Percentiles rank a stretch among this genome's conserved stretches.
Evolutionary conservation across 37 sponge, comb jelly and placozoan species (phyloP).

Genomic region (Theonella swinhoei): DNA sequence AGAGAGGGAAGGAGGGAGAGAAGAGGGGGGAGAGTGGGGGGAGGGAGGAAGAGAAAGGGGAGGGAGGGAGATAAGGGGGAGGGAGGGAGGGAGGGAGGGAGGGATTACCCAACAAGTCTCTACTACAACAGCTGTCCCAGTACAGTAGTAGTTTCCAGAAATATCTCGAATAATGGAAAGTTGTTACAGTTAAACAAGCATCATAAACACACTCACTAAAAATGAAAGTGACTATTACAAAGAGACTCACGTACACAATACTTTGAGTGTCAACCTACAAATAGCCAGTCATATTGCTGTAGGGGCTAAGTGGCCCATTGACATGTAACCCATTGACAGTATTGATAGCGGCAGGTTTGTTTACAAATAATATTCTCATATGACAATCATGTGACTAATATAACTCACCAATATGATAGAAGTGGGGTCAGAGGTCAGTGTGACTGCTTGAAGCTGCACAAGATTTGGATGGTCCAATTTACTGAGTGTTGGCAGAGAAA

Average conservation of each 20-base stretch:
- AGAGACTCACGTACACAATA: neutral
- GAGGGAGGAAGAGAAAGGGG: neutral
- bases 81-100: neutral
- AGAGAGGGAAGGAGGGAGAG: neutral
- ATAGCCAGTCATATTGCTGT: no score
- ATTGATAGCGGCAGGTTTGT: no score
- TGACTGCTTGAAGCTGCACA: slow-evolving; percentile 56
- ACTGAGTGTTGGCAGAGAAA: slow-evolving; percentile 55
- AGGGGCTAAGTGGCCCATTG: no score
- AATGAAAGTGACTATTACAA: neutral
- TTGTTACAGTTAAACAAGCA: no score
- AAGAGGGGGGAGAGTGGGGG: neutral
- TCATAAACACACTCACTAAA: neutral
- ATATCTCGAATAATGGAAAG: no score
- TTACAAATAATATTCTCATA: neutral
- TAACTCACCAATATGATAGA: slow-evolving; percentile 71
- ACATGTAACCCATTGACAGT: no score
- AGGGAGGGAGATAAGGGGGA: neutral
- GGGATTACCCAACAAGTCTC: no score
- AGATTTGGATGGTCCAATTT: slow-evolving; percentile 69
- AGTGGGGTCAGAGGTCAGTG: slow-evolving; percentile 70
- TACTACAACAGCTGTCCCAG: no score
- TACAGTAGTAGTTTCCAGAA: no score
- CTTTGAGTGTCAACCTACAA: no score
- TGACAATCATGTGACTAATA: neutral